A percentile compares a stretch with the other conserved stretches of the same genome.
These are phyloP conservation scores for Gryllus bimaculatus DNA, from an alignment of 1,140 invertebrate species.

Conservation along the genomic window DNA sequence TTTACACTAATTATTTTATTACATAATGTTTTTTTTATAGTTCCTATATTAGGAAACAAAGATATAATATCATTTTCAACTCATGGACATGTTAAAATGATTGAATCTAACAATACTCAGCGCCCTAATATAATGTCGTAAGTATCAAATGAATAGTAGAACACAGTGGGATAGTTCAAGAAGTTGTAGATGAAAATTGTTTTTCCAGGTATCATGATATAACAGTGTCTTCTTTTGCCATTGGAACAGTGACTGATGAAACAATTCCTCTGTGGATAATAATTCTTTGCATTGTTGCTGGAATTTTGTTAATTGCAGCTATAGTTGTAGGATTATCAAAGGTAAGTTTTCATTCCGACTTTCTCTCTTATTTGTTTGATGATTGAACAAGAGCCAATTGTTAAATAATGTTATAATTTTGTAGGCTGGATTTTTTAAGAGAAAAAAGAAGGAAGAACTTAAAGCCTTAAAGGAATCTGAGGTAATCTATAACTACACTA, in stretches of 20 bases:
- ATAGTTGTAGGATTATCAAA: background rate
- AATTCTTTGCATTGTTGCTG: background rate
- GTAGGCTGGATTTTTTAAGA: background rate
- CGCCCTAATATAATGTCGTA: background rate
- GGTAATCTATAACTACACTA: background rate
- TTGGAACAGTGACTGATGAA: background rate
- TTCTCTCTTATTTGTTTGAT: no score
- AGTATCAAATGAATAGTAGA: background rate
- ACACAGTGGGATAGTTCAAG: no score
- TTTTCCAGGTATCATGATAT: background rate
- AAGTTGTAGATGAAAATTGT: background rate
- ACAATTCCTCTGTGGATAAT: background rate
- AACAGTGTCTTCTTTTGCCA: background rate
- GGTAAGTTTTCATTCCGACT: background rate
- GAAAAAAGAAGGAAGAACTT: background rate
- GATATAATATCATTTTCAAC: background rate
- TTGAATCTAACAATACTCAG: background rate
- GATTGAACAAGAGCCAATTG: background rate
- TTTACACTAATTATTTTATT: background rate
- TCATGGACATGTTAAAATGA: background rate
- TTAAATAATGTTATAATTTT: background rate
- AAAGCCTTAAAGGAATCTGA: background rate
- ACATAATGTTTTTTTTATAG: background rate
- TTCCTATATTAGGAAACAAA: background rate
- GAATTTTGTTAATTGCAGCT: background rate